Evolutionary conservation across 2,113 vertebrate species (phyloP), one percentile per base, ranked within the genome.

Genomic region (Edolisoma coerulescens): DNA sequence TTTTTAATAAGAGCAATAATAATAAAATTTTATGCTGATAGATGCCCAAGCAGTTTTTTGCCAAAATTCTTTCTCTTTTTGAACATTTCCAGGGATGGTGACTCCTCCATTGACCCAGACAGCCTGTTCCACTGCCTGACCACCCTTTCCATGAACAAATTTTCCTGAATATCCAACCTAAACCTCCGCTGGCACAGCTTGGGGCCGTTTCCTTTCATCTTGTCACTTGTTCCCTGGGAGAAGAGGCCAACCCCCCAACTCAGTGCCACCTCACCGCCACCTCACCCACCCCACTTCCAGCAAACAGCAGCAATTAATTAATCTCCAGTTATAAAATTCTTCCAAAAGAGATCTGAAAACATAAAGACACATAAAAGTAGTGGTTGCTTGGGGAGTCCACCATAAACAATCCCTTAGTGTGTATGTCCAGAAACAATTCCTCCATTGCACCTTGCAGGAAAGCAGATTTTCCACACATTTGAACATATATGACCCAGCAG

Each of bases 401-500:
- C n/a, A n/a, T n/a, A 47, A 42, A 14, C 33, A 75, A 79, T 59
- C 73, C 3, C 4, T 95, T 91, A 53, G 18, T 53, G 4, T 82
- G 49, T 6, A 47, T 12, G 4, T 16, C 70, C 74, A 88, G 67
- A 70, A 84, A 92, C 28, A 61, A 90, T 57, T 73, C n/a, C 32
- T 94, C 73, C 67, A 77, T 76, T 28, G 12, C 47, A 74, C 47
- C 54, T 94, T 2, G 17, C 52, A 50, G 87, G 27, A 69, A 75
- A 94, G 63, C 42, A 89, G 15, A 87, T 96, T 95, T 97, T 93
- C 91, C 84, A 81, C 68, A 21, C 39, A 7, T 52, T 86, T 94
- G 84, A 80, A 63, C 41, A 78, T 27, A 20, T 8, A 60, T 57
- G 50, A 91, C 75, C 64, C 50, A 71, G 61, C 61, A 45, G 49